Evolutionary conservation across 2,113 vertebrate genomes (phyloP).

Genomic region (Campylomormyrus tamandua): DNA sequence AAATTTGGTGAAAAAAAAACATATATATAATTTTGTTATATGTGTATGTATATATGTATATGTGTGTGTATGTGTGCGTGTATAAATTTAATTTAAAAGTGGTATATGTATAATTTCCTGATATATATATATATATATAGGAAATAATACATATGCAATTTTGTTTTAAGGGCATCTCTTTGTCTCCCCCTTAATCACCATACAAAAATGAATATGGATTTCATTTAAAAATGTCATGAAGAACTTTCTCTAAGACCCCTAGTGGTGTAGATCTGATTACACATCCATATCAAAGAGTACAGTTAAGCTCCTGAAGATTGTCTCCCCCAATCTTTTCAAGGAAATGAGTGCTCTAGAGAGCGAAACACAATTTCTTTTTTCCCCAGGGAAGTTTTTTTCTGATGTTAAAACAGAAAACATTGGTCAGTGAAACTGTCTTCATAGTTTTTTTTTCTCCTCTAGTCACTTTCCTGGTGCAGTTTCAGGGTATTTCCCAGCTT

Average conservation of each 20-base stretch:
- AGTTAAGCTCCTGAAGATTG: conserved; percentile 18
- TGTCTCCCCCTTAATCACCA: not conserved
- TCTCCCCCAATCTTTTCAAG: conserved; percentile 18
- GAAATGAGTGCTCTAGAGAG: conserved; percentile 33
- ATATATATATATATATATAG: no score
- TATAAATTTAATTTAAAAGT: no score
- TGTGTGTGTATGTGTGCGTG: not conserved
- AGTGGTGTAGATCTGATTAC: conserved; percentile 19
- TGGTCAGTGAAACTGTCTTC: conserved; percentile 11
- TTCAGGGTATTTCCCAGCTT: not conserved
- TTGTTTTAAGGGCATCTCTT: not conserved
- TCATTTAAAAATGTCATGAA: not conserved
- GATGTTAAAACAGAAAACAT: conserved; percentile 26
- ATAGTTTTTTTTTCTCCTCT: not conserved
- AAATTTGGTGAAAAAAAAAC: not conserved
- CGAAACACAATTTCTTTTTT: conserved; percentile 29
- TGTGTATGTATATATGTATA: no score
- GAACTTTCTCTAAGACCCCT: conserved; percentile 3
- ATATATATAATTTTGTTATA: no score
- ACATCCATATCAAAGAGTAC: conserved; percentile 20
- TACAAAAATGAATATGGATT: not conserved
- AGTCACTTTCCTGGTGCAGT: not conserved
- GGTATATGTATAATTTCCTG: no score
- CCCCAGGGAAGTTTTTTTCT: conserved; percentile 21
- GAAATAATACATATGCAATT: no score